Evolutionary conservation across 1,140 invertebrate genomes (phyloP).

Genomic region (Tetragonula clypearis): DNA sequence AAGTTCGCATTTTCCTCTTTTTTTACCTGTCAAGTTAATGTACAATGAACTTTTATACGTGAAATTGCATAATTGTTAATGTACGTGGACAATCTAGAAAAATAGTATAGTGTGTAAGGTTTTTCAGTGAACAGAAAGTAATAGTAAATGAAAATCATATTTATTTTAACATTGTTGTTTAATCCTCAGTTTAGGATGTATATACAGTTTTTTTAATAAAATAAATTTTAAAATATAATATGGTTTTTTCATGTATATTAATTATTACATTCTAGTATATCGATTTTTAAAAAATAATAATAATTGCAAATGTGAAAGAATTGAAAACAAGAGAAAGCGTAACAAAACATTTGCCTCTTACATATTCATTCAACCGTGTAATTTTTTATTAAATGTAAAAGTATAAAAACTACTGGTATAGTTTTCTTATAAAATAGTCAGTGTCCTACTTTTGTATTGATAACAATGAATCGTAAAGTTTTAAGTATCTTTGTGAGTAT

Average conservation of each 20-base stretch:
- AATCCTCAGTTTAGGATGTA: conserved; percentile 77
- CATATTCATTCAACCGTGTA: conserved; percentile 33
- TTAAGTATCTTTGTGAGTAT: conserved; percentile 14
- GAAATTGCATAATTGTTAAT: conserved; percentile 67
- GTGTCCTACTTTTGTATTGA: background rate
- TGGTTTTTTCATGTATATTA: background rate
- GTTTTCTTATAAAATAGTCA: conserved; percentile 18
- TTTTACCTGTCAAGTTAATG: conserved; percentile 67
- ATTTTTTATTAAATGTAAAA: conserved; percentile 32
- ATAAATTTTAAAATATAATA: conserved; percentile 57
- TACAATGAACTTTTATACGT: conserved; percentile 68
- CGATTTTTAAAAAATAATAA: background rate
- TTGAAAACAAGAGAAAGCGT: conserved; percentile 46
- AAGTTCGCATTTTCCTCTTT: conserved; percentile 61
- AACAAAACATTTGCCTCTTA: conserved; percentile 21
- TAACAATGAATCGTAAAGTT: conserved; percentile 21
- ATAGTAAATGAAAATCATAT: conserved; percentile 77
- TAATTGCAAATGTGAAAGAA: background rate
- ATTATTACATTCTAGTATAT: background rate
- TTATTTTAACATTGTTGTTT: conserved; percentile 81
- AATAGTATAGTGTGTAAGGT: conserved; percentile 64
- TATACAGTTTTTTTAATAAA: conserved; percentile 80
- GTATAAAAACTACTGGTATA: background rate
- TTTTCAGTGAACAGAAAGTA: conserved; percentile 67
- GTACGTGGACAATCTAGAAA: conserved; percentile 68